Evolutionary conservation across 1,140 invertebrate species (phyloP), one percentile per base, ranked within the genome.

Genomic region (Caligus rogercresseyi): DNA sequence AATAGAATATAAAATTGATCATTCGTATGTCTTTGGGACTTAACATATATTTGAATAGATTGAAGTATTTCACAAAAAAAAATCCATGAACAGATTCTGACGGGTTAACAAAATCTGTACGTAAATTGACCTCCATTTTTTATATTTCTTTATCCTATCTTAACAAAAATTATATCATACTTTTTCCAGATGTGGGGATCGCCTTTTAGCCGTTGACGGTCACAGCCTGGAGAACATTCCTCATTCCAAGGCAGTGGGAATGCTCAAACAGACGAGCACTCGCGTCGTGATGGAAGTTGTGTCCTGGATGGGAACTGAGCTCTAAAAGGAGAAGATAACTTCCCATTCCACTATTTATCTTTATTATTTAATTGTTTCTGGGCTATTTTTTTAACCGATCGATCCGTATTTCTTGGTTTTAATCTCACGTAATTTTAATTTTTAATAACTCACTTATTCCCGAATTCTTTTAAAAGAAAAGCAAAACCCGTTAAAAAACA

Each of bases 201-300:
- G 76, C 52, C 68, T 78, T 16, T 63, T 78, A 24, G 72, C 75
- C 54, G 77, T 78, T 11, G 77, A 78, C 69, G 73, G 76, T 52
- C 69, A 73, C 60, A 72, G 70, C 53, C 66, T 78, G 54, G 72
- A 75, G 53, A 69, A 70, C 51, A 70, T 77, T 16, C 69, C 72
- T 3, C 77, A 79, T 67, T 64, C 71, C 3, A 68, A 71, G 23
- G 76, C 77, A 20, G 76, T 78, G 3, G 68, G 70, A 54, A 69
- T 77, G 52, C 67, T 79, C 69, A 68, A 78, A 66, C 65, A 76
- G 69, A 67, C 74, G 67, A 52, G 76, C 31, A 63, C 61, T 14
- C 51, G 75, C 72, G 70, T 79, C 70, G 68, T 75, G 68, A 61
- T 77, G 66, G 57, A 77, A 70, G 72, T 78, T 69, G 68, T 72